Evolutionary conservation across 92 coral and sea anemone genomes (phyloP).

Genomic region (Epizoanthus ramosus): DNA sequence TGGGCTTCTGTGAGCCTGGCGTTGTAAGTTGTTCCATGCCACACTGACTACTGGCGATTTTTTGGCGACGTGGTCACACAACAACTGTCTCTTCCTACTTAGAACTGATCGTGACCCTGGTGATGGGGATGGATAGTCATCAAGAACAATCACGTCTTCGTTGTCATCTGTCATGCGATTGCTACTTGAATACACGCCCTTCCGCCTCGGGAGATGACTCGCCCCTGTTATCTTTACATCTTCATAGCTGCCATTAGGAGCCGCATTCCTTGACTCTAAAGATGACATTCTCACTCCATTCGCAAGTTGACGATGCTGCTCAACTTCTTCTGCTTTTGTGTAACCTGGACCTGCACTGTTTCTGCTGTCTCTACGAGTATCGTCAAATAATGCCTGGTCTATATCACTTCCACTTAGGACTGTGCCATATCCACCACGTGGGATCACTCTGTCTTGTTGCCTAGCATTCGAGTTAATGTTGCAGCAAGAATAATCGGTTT

Average conservation of each 20-base stretch:
- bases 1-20: background rate
- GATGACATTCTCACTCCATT: background rate
- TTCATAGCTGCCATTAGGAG: background rate
- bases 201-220: conserved; percentile 26
- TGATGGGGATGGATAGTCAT: conserved; percentile 37
- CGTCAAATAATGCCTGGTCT: background rate
- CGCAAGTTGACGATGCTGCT: background rate
- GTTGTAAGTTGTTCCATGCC: conserved; percentile 35
- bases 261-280: background rate
- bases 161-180: conserved; percentile 19
- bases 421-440: background rate
- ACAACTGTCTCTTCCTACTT: conserved; percentile 45
- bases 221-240: conserved; percentile 5
- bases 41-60: conserved; percentile 72
- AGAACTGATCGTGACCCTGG: conserved; percentile 40
- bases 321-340: background rate
- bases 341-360: background rate
- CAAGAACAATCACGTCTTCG: conserved; percentile 60
- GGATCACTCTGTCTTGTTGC: background rate
- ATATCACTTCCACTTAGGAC: background rate
- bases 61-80: conserved; percentile 38
- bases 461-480: background rate
- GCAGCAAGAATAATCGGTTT: background rate
- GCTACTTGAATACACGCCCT: background rate
- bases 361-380: background rate